phyloP scores from a whole-genome alignment of 2,888 invertebrate genomes.

The Entomobrya proxima region DNA sequence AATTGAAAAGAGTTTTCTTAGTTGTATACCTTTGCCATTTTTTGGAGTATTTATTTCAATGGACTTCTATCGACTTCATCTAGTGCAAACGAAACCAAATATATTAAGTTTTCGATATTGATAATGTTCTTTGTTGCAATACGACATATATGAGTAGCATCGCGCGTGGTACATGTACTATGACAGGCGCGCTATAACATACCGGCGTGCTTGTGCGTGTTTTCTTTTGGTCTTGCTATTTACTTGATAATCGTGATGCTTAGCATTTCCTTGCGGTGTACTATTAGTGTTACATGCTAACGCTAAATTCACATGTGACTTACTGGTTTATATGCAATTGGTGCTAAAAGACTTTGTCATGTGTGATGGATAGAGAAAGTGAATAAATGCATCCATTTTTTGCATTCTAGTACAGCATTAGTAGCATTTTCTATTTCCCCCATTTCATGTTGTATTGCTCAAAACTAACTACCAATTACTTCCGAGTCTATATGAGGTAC shows the following conservation, averaged over 20 bases:
- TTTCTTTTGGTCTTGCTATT: neutral
- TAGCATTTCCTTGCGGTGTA: neutral
- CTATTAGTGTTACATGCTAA: slow-evolving; percentile 2
- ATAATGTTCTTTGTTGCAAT: neutral
- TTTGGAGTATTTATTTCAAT: neutral
- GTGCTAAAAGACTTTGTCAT: neutral
- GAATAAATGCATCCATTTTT: slow-evolving; percentile 65
- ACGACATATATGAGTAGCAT: neutral
- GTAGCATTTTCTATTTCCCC: slow-evolving; percentile 49
- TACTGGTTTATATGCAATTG: neutral
- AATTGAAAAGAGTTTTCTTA: neutral
- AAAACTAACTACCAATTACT: slow-evolving; percentile 50
- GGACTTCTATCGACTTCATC: neutral
- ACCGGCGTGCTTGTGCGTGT: slow-evolving; percentile 51
- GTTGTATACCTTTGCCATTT: neutral
- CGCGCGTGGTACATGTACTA: neutral
- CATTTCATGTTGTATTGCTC: neutral
- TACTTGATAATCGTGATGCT: slow-evolving; percentile 6
- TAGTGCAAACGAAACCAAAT: neutral
- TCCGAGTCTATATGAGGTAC: slow-evolving; percentile 73
- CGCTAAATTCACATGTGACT: neutral
- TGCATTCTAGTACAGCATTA: slow-evolving; percentile 55
- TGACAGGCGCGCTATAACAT: slow-evolving; percentile 1
- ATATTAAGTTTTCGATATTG: neutral
- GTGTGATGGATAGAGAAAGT: slow-evolving; percentile 70